Percentiles rank a stretch among this genome's conserved stretches.
phyloP scores from a whole-genome alignment of 2,113 vertebrate species.

The Nymphicus hollandicus region DNA sequence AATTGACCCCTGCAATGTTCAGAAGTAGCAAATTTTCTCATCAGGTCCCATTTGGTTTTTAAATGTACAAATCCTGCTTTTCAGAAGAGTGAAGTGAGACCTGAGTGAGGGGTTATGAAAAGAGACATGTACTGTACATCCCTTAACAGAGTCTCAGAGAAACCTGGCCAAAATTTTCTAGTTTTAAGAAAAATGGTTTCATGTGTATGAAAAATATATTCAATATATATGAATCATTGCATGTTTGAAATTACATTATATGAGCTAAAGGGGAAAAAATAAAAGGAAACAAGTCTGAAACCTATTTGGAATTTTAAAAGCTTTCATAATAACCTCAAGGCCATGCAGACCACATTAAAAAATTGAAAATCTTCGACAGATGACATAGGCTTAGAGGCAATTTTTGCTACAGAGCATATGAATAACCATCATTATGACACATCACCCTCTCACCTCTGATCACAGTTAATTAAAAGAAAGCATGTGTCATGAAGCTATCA shows the following conservation, averaged over 20 bases:
- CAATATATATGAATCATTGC: not conserved
- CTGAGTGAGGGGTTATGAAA: not conserved
- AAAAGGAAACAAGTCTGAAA: constrained; percentile 52
- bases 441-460: constrained; percentile 38
- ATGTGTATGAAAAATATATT: not conserved
- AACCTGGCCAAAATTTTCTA: not conserved
- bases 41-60: constrained; percentile 57
- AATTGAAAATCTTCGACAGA: constrained; percentile 42
- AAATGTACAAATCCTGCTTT: constrained; percentile 44
- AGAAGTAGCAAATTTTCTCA: constrained; percentile 50
- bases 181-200: constrained; percentile 2
- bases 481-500: not conserved
- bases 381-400: constrained; percentile 35
- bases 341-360: constrained; percentile 54
- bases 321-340: constrained; percentile 53
- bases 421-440: constrained; percentile 40
- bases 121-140: not conserved
- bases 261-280: constrained; percentile 41
- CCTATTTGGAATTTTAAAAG: constrained; percentile 62
- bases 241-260: not conserved
- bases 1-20: constrained; percentile 61
- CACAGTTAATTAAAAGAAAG: constrained; percentile 53
- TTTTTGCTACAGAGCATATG: constrained; percentile 42
- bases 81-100: constrained; percentile 28
- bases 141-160: not conserved